phyloP scores from a whole-genome alignment of 2,888 invertebrate species.

The Eurois occulta region DNA sequence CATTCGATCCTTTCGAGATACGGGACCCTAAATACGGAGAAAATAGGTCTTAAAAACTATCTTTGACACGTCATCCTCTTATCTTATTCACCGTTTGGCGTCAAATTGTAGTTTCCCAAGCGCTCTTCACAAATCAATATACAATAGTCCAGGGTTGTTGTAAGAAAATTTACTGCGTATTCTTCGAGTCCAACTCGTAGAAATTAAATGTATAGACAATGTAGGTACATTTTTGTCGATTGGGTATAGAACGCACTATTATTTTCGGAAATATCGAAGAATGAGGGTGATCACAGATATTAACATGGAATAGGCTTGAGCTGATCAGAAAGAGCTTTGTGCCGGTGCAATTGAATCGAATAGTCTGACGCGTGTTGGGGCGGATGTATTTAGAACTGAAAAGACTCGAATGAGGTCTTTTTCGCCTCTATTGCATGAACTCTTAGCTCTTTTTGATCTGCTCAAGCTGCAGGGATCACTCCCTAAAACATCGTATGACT shows the following conservation, averaged over 20 bases:
- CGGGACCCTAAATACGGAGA: background rate
- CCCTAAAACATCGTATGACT: background rate
- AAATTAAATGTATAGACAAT: slow-evolving; percentile 32
- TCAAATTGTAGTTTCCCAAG: slow-evolving; percentile 35
- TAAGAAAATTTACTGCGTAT: slow-evolving; percentile 43
- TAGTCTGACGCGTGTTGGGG: background rate
- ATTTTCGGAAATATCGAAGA: slow-evolving; percentile 5
- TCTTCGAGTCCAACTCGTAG: slow-evolving; percentile 51
- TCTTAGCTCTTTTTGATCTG: background rate
- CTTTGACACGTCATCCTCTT: background rate
- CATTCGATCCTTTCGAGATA: background rate
- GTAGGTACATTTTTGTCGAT: slow-evolving; percentile 49
- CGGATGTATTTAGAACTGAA: background rate
- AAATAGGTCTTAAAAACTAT: too few species aligned
- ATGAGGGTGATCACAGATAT: background rate
- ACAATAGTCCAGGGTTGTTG: slow-evolving; percentile 52
- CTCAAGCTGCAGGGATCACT: too few species aligned
- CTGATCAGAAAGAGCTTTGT: background rate
- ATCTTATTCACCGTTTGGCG: background rate
- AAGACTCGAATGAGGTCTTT: background rate
- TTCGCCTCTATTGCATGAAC: background rate
- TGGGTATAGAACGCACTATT: slow-evolving; percentile 6
- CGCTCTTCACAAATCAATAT: slow-evolving; percentile 33
- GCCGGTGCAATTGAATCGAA: background rate
- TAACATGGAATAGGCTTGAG: background rate